Conservation (phyloP, 2,888 invertebrate genomes). For the Linnaemya vulpina region DNA sequence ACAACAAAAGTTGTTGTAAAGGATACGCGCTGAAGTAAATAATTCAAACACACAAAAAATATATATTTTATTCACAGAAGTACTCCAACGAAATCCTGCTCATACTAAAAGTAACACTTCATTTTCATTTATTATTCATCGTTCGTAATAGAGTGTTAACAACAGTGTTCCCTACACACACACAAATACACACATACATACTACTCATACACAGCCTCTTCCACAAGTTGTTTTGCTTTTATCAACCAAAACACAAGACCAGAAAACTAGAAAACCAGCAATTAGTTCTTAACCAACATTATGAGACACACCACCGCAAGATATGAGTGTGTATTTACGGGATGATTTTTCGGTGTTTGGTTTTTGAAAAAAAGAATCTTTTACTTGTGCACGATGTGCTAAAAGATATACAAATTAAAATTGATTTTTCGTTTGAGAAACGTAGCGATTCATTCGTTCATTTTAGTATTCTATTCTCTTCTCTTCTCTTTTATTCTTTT, state of each 20-base stretch:
- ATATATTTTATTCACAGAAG: slow-evolving; percentile 31
- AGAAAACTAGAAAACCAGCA: slow-evolving; percentile 22
- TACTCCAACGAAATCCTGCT: slow-evolving; percentile 37
- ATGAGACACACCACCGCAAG: neutral
- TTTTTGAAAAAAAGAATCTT: no score
- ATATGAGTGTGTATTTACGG: neutral
- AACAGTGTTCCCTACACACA: neutral
- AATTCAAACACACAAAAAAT: neutral
- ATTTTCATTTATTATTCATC: slow-evolving; percentile 37
- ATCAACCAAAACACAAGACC: slow-evolving; percentile 7
- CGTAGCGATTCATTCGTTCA: no score
- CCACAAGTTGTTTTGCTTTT: slow-evolving; percentile 45
- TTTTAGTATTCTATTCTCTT: no score
- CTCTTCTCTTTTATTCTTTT: no score
- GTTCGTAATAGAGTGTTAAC: slow-evolving; percentile 15
- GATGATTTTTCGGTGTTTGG: neutral
- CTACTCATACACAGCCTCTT: neutral
- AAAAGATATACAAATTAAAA: no score
- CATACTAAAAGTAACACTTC: slow-evolving; percentile 42
- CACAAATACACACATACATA: neutral
- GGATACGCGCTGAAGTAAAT: neutral
- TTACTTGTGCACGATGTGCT: no score
- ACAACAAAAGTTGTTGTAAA: slow-evolving; percentile 6
- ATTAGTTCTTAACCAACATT: slow-evolving; percentile 29
- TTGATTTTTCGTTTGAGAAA: no score